Conservation (phyloP, 2,888 invertebrate genomes). For the Ichneumoninae sp. region DNA sequence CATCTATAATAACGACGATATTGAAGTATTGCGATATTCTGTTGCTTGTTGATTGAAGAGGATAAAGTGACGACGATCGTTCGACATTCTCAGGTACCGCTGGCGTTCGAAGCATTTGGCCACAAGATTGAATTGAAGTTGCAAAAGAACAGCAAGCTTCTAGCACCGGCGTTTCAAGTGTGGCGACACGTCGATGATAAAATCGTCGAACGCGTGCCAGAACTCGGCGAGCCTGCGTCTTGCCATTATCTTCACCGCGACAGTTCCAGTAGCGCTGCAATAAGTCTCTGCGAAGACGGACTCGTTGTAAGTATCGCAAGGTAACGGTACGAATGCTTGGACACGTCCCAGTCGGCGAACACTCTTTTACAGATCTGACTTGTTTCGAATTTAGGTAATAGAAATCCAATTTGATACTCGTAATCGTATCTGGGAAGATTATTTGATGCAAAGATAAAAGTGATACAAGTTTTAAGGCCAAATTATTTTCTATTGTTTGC, state of each 20-base stretch:
- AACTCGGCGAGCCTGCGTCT: conserved; percentile 81
- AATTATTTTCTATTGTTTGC: no score
- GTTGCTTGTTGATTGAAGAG: background rate
- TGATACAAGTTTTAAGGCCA: no score
- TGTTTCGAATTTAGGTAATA: no score
- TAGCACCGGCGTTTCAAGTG: conserved; percentile 87
- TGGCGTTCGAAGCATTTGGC: conserved; percentile 79
- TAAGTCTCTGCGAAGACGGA: conserved; percentile 88
- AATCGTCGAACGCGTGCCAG: conserved; percentile 70
- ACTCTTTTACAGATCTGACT: no score
- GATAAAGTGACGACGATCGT: background rate
- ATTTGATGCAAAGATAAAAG: no score
- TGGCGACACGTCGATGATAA: conserved; percentile 85
- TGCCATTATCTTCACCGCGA: conserved; percentile 89
- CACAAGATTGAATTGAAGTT: conserved; percentile 87
- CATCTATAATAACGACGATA: background rate
- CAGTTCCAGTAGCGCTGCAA: conserved; percentile 87
- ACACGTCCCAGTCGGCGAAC: no score
- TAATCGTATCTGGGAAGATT: no score
- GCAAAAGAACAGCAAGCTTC: conserved; percentile 87
- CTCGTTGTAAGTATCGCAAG: conserved; percentile 86
- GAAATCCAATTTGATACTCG: no score
- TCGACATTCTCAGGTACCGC: conserved; percentile 74
- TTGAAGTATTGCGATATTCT: background rate
- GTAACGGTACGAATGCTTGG: no score